Conservation (phyloP, 1,140 invertebrate species). For the Cyrtorhinus lividipennis region DNA sequence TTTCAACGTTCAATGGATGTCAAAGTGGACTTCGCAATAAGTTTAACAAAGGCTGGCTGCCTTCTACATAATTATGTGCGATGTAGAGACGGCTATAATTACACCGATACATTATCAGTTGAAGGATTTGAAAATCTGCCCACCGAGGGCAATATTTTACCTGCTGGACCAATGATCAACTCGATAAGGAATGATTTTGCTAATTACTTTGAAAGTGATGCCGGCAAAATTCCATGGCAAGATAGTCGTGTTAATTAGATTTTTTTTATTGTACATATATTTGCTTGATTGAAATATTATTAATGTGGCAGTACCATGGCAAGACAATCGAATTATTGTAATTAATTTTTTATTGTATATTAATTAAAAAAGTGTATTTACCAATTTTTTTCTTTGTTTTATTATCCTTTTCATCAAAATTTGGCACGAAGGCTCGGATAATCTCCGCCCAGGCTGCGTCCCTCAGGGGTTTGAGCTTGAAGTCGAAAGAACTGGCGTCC, state of each 20-base stretch:
- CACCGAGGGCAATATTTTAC: constrained; percentile 16
- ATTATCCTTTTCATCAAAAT: not conserved
- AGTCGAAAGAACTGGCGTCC: not conserved
- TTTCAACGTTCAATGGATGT: constrained; percentile 24
- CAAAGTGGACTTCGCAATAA: constrained; percentile 19
- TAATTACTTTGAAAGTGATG: not conserved
- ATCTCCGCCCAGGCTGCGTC: not conserved
- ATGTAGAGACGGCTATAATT: constrained; percentile 20
- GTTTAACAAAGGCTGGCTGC: constrained; percentile 24
- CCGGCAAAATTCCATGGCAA: not conserved
- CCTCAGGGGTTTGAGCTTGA: not conserved
- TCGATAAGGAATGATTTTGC: not conserved
- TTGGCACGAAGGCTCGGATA: not conserved
- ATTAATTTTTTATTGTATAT: not conserved
- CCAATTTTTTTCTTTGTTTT: not conserved
- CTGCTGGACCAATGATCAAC: not conserved
- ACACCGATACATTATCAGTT: constrained; percentile 22
- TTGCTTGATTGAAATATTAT: not conserved
- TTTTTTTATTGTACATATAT: not conserved
- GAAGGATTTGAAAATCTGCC: constrained; percentile 15
- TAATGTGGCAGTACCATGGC: too few species aligned
- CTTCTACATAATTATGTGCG: constrained; percentile 22
- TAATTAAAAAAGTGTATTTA: not conserved
- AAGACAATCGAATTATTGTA: too few species aligned
- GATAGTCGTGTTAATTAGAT: not conserved